Conservation (phyloP, 2,113 vertebrate genomes). For the Hemibagrus wyckioides region DNA sequence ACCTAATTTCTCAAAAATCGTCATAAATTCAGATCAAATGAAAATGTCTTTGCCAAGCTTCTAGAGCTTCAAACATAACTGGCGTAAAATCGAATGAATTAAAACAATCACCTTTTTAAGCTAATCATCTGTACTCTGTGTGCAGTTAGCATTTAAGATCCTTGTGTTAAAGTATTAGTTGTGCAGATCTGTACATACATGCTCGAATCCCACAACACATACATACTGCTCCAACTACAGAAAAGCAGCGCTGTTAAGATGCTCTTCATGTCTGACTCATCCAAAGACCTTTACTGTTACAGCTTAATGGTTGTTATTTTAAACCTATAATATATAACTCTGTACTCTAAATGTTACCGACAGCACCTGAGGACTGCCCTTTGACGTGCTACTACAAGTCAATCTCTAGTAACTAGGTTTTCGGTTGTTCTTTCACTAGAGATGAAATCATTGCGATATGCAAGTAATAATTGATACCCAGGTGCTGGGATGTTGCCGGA, state of each 20-base stretch:
- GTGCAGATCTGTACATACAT: neutral
- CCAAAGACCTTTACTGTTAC: neutral
- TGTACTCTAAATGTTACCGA: neutral
- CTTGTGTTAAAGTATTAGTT: neutral
- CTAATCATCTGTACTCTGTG: neutral
- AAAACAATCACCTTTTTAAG: neutral
- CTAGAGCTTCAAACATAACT: neutral
- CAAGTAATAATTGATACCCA: neutral
- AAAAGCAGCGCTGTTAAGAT: neutral
- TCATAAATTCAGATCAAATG: neutral
- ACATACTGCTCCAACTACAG: neutral
- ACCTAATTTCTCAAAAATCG: neutral
- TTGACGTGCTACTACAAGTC: neutral
- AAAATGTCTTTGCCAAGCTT: neutral
- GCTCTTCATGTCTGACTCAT: neutral
- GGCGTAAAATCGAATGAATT: neutral
- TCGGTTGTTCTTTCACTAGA: neutral
- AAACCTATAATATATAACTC: neutral
- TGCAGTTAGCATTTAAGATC: neutral
- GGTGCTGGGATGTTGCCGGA: neutral
- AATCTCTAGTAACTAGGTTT: neutral
- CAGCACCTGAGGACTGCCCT: neutral
- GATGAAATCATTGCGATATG: neutral
- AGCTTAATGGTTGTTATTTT: neutral
- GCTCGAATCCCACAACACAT: neutral